These are phyloP conservation scores for Stenodera caucasica DNA, from an alignment of 2,888 invertebrate genomes.

Conservation along the genomic window DNA sequence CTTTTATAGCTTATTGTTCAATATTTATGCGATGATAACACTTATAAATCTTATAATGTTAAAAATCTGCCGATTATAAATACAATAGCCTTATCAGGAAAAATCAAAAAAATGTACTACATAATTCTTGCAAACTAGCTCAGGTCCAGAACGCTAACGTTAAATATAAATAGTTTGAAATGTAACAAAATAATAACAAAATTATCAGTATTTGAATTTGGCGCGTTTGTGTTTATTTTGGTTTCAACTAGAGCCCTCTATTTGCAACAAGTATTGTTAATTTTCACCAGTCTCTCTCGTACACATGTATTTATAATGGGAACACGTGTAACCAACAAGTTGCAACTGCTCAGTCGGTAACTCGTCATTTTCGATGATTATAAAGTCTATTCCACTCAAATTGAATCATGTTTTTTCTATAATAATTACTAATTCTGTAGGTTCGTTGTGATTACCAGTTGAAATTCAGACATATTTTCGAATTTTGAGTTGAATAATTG, in stretches of 20 bases:
- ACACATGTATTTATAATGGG: neutral
- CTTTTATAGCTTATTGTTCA: too few relatives aligned
- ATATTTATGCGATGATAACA: neutral
- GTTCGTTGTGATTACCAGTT: neutral
- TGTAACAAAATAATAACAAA: too few relatives aligned
- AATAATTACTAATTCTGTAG: slow-evolving; percentile 1
- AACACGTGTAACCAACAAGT: slow-evolving; percentile 38
- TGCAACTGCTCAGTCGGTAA: slow-evolving; percentile 30
- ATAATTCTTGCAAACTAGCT: too few relatives aligned
- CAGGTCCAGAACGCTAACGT: too few relatives aligned
- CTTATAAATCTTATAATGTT: too few relatives aligned
- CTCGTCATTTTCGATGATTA: slow-evolving; percentile 5
- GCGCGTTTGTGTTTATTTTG: neutral
- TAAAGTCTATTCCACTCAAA: slow-evolving; percentile 1
- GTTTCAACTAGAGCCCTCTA: neutral
- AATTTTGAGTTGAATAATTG: neutral
- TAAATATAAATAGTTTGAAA: too few relatives aligned
- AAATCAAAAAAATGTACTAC: too few relatives aligned
- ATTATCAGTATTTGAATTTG: neutral
- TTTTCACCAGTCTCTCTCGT: neutral
- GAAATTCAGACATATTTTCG: neutral
- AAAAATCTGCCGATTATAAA: too few relatives aligned
- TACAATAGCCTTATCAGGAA: too few relatives aligned
- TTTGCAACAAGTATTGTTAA: neutral
- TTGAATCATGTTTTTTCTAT: neutral